Conservation (phyloP, 2,113 vertebrate genomes). For the Scolopax mira region DNA sequence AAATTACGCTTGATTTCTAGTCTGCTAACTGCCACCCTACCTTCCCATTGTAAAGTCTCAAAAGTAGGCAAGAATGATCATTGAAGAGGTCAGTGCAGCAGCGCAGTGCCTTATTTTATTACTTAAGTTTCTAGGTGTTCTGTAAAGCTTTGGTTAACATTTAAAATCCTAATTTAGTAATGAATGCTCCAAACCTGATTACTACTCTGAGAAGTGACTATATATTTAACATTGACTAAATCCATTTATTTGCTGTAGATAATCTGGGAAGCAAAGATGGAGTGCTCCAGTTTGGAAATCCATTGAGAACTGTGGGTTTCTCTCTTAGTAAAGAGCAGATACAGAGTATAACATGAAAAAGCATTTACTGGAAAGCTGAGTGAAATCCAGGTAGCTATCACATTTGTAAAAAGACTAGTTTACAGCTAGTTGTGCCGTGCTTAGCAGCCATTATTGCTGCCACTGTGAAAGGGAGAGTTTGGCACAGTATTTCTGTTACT, state of each 20-base stretch:
- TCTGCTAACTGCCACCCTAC: neutral
- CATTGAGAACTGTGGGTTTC: neutral
- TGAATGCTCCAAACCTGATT: neutral
- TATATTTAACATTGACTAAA: neutral
- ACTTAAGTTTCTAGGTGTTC: neutral
- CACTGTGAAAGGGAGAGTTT: neutral
- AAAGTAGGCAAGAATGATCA: neutral
- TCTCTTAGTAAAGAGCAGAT: neutral
- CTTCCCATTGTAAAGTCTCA: neutral
- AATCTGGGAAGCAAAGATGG: neutral
- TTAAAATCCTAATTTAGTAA: neutral
- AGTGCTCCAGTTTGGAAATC: neutral
- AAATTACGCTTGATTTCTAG: neutral
- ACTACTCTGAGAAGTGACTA: neutral
- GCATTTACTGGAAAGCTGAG: neutral
- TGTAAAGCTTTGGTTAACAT: neutral
- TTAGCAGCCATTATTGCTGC: neutral
- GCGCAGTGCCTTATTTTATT: neutral
- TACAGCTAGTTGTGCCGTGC: neutral
- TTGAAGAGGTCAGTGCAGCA: fast-evolving
- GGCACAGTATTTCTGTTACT: neutral
- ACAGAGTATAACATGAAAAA: neutral
- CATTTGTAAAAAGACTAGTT: neutral
- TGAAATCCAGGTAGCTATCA: neutral
- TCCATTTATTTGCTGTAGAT: neutral